Evolutionary conservation across 1,140 invertebrate genomes (phyloP).

Genomic region (Prorops nasuta): DNA sequence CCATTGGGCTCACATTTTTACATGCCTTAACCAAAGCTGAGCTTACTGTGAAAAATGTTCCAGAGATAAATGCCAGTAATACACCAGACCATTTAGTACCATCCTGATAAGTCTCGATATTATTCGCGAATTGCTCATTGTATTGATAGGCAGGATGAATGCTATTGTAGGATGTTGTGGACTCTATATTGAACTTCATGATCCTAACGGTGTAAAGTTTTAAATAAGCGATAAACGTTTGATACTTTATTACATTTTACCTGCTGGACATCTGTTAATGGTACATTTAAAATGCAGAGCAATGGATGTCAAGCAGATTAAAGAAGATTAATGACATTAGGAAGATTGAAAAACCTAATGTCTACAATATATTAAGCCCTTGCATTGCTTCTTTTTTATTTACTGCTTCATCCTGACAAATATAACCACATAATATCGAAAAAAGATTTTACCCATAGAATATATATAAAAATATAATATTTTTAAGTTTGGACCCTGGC

Average conservation of each 20-base stretch:
- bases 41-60: conserved; percentile 57
- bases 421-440: no score
- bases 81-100: conserved; percentile 54
- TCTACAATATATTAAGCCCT: no score
- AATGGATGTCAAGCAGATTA: conserved; percentile 29
- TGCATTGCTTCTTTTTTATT: no score
- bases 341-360: conserved; percentile 14
- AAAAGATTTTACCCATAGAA: no score
- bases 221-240: background rate
- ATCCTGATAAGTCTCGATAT: conserved; percentile 43
- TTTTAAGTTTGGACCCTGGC: no score
- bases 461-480: no score
- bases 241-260: conserved; percentile 4
- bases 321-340: conserved; percentile 25
- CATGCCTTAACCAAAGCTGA: conserved; percentile 56
- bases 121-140: conserved; percentile 47
- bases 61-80: conserved; percentile 55
- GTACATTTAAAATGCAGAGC: conserved; percentile 34
- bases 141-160: conserved; percentile 47
- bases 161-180: conserved; percentile 46
- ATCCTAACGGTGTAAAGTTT: background rate
- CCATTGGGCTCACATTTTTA: conserved; percentile 55
- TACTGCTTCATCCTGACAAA: no score
- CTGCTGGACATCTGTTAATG: conserved; percentile 16
- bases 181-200: conserved; percentile 48